Base-by-base conservation (phyloP, 2,888 invertebrate species). In the Acleris literana region DNA sequence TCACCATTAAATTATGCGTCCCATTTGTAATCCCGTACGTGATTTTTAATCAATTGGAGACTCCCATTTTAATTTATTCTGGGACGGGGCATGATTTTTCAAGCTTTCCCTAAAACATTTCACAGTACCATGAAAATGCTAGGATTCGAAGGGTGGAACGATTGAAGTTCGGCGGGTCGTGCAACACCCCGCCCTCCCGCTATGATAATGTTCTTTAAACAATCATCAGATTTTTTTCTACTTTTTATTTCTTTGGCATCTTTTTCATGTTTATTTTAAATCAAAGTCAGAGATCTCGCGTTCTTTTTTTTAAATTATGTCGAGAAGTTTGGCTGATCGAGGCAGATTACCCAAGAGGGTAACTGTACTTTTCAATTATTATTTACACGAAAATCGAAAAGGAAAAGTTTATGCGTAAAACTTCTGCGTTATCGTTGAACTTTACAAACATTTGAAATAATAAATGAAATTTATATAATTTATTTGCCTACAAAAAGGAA, bases 291-390 rank as follows among this genome's bases (percentile, higher is more conserved):
- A 46, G 18, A 60, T 53, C 76, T 79, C 82, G 82, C 76, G 75
- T 46, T n/a, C 73, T 76, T 78, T 85, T 85, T 83, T 85, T 82
- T 77, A 79, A 80, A 78, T 82, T 82, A 84, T 77, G 78, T 80
- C 73, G 76, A 75, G 73, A 84, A 83, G 78, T 83, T 81, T 70
- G 74, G 71, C 78, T 22, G 33, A 48, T 48, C 46, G 51, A 43
- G 39, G 59, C 53, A 56, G 39, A 51, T 53, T 57, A 17, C 51
- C 20, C 70, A 64, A 69, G 74, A 72, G 73, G 70, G 74, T 77
- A 77, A 78, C 81, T 80, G 80, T 83, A 84, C 83, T 85, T 58
- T 63, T 60, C 43, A 81, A 84, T 84, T 84, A 84, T 85, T 83
- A 83, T 84, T 83, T 78, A 78, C 79, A 75, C 76, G 77, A 78